Conservation (phyloP, 2,888 invertebrate species). For the Gonocerus acuteangulatus region DNA sequence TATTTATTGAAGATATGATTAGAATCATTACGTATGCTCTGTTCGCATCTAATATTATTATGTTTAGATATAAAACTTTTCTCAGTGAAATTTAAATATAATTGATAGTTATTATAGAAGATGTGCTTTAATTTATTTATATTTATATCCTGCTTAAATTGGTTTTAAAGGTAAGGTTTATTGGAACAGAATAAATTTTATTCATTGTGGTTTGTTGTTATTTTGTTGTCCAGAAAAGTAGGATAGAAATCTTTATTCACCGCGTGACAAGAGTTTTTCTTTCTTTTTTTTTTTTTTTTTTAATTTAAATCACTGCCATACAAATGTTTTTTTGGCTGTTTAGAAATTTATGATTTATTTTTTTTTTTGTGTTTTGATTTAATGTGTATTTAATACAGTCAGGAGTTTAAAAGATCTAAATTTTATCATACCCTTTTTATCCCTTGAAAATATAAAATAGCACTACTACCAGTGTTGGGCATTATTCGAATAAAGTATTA, state of each 20-base stretch:
- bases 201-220: conserved; percentile 1
- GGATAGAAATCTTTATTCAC: too few species aligned
- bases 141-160: neutral
- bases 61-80: neutral
- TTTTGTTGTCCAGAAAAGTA: neutral
- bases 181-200: neutral
- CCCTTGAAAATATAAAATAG: too few species aligned
- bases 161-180: neutral
- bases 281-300: neutral
- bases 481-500: too few species aligned
- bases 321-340: neutral
- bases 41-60: neutral
- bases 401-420: neutral
- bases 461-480: too few species aligned
- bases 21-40: neutral
- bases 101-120: neutral
- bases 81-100: neutral
- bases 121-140: conserved; percentile 1
- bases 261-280: too few species aligned
- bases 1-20: neutral
- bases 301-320: neutral
- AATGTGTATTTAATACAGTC: conserved; percentile 1
- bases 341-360: neutral
- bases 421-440: too few species aligned
- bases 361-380: neutral